Evolutionary conservation across 2,113 vertebrate genomes (phyloP), one percentile per base, ranked within the genome.

Genomic region (Myotis yumanensis): DNA sequence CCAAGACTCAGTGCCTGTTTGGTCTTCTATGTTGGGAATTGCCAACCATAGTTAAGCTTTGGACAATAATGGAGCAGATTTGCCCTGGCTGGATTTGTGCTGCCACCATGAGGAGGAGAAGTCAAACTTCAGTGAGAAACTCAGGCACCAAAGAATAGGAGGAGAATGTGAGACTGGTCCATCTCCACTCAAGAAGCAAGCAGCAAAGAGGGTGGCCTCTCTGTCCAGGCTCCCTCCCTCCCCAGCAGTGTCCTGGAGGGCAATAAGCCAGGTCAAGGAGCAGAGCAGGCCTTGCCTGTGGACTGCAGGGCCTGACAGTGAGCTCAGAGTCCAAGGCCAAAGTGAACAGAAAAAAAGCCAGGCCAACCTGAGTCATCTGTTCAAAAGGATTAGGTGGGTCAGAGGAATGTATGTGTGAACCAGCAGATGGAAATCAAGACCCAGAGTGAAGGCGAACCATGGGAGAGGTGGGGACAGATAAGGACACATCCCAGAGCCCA

Each of bases 71-170:
- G 18, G 16, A 7, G 32, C 11, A 18, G 48, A 48, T 28, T 12
- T 9, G 10, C 46, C 2, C 0, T 14, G 83, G 90, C 80, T 93
- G 48, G 71, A 48, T 92, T 48, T 92, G 88, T 93, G 95, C 89
- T 90, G 82, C 64, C 96, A 59, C 83, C 91, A 4, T 18, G 69
- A 93, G 72, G 94, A 73, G 23, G 35, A 77, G 35, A 15, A 35
- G 11, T 7, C 43, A 40, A 32, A 76, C 40, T n/a, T 32, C 32
- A 3, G 11, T n/a, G 72, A 88, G 90, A 66, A 18, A 20, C 46
- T 28, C 46, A 1, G 32, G 62, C 52, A 37, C 59, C 0, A 4
- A 20, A 25, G 79, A 15, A 4, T 48, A n/a, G 48, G 9, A 54
- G 17, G 51, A 62, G 88, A 84, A 0, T 0, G 8, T 5, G 4